Conservation (phyloP, 2,888 invertebrate species). For the Didymodactylos carnosus region DNA sequence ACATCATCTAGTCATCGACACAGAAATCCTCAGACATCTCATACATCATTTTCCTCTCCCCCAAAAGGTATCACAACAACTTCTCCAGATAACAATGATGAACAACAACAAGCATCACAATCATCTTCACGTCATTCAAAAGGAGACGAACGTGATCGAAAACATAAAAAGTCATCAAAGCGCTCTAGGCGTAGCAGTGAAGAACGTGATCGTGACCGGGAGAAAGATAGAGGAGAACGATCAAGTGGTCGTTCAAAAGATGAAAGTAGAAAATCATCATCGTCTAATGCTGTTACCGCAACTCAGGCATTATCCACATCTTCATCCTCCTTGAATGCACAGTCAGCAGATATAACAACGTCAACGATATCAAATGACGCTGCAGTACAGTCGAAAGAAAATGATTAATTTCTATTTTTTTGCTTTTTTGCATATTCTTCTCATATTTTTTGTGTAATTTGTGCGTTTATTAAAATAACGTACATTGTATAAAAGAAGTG, state of each 20-base stretch:
- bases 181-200: background rate
- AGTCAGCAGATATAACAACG: too few species aligned
- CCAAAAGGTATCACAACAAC: background rate
- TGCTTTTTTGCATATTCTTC: too few species aligned
- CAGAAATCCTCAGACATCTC: too few species aligned
- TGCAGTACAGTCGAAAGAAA: background rate
- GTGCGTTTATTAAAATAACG: too few species aligned
- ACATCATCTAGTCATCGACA: background rate
- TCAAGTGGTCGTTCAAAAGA: background rate
- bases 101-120: background rate
- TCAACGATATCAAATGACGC: background rate
- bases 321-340: too few species aligned
- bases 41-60: background rate
- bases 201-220: background rate
- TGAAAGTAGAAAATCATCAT: background rate
- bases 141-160: too few species aligned
- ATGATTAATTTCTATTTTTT: background rate
- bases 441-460: background rate
- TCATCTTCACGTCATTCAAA: background rate
- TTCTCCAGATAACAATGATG: background rate
- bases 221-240: too few species aligned
- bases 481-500: too few species aligned
- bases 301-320: too few species aligned
- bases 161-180: background rate
- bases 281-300: too few species aligned